Evolutionary conservation across 2,797 vertebrate genomes (phyloP), one percentile per base, ranked within the genome.

Genomic region (Labeo calbasu): DNA sequence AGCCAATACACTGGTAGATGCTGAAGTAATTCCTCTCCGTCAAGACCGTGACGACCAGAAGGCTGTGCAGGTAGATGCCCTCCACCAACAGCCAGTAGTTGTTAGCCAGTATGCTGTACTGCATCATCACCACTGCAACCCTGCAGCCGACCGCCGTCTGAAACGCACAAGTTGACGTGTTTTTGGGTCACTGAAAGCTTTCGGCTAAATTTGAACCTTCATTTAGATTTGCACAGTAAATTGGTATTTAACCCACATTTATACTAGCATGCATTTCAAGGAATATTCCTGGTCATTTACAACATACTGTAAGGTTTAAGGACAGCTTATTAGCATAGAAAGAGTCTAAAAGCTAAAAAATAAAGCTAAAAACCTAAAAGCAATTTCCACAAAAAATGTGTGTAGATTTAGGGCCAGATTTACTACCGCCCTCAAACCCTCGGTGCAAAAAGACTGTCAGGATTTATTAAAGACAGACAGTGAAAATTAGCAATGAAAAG

Each of bases 71-170:
- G 89, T 96, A 96, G 84, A 96, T 91, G 5, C 96, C 96, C 78
- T 97, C 96, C 89, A 96, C 96, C 92, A 97, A 92, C 86, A 97
- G 92, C 96, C 96, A 97, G 92, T 95, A 96, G 90, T 94, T 96
- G 94, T 96, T 97, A 86, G 96, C 95, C 87, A 96, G 91, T 0
- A 96, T 89, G 46, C 96, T 94, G 0, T 97, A 97, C 79, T 97
- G 96, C 95, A 96, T 97, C 90, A 96, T 92, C 76, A 97, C 96
- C 0, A 94, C 89, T 1, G 97, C 97, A 5, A 94, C 91, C 12
- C 96, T 95, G 81, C 98, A 99, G 89, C 96, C 95, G 0, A 96
- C 84, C 0, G 92, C 94, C 0, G 94, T 96, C 98, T 99, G 93
- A 51, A 85, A 92, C 2, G 86, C 61, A 82, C 48, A 50, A 3